Percentiles rank a stretch among this genome's conserved stretches.
phyloP scores from a whole-genome alignment of 2,797 vertebrate genomes.

The Fratercula arctica region DNA sequence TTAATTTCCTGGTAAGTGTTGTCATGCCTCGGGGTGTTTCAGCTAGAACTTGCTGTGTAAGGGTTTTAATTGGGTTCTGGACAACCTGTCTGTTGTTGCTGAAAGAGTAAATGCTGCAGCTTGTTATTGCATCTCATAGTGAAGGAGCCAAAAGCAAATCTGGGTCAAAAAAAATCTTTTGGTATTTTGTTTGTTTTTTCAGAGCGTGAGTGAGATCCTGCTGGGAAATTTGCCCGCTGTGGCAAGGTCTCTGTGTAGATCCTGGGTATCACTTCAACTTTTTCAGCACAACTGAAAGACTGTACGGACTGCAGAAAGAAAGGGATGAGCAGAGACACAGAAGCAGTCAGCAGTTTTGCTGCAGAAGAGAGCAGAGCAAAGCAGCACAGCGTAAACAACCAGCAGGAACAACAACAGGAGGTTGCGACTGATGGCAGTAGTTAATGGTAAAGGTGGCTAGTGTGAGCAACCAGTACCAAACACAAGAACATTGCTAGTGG shows the following conservation, averaged over 20 bases:
- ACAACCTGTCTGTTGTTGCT: not conserved
- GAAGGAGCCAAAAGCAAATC: not conserved
- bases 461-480: not conserved
- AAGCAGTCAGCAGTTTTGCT: not conserved
- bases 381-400: not conserved
- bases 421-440: not conserved
- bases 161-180: not conserved
- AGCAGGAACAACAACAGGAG: not conserved
- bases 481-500: not conserved
- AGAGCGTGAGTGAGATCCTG: not conserved
- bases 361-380: not conserved
- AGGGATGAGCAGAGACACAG: not conserved
- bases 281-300: not conserved
- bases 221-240: not conserved
- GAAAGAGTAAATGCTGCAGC: not conserved
- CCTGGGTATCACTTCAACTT: not conserved
- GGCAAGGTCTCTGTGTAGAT: not conserved
- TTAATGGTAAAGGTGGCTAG: not conserved
- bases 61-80: not conserved
- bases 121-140: not conserved
- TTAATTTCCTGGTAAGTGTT: not conserved
- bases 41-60: not conserved
- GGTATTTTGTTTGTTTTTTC: not conserved
- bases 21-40: not conserved
- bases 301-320: not conserved